Evolutionary conservation across 2,113 vertebrate genomes (phyloP), one percentile per base, ranked within the genome.

Genomic region (Catharus minimus): DNA sequence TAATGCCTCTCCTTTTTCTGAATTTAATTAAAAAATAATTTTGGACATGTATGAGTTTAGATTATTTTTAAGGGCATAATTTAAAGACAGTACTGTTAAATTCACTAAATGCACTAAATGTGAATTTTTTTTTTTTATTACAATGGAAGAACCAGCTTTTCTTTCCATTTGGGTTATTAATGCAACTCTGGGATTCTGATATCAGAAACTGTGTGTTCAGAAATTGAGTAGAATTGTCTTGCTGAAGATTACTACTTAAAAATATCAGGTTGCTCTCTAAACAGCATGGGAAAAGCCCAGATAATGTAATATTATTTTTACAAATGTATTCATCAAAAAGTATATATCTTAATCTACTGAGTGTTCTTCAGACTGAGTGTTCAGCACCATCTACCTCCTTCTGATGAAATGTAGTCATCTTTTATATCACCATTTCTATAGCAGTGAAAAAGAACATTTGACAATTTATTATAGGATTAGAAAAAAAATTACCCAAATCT

Each of bases 21-120:
- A 73, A 89, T 95, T 95, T 94, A 94, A 86, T 79, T 90, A 85
- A 83, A 46, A 61, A 78, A 58, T 52, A 41, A 60, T 65, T 71
- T 71, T 72, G 22, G 52, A 62, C 39, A 52, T 85, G 36, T 28
- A 39, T 39, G 78, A 55, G 46, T 88, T 84, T 53, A 73, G 52
- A 65, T 15, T 20, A 61, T 61, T 82, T 95, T 92, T 72, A 57
- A 69, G 92, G 62, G 16, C 23, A 77, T 49, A 52, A 78, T 64
- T 94, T 77, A 90, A 65, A 47, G n/a, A 83, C 6, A 49, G 11
- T 55, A 61, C 13, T 3, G 0, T 65, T 85, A 82, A 88, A 93
- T 41, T 30, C 26, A 52, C 53, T 7, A 18, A 72, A 62, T 1
- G 8, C 60, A 52, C 5, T 79, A 38, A 69, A 56, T 32, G 32